Evolutionary conservation across 2,888 invertebrate species (phyloP).

Genomic region (Torymus aiolomorphi): DNA sequence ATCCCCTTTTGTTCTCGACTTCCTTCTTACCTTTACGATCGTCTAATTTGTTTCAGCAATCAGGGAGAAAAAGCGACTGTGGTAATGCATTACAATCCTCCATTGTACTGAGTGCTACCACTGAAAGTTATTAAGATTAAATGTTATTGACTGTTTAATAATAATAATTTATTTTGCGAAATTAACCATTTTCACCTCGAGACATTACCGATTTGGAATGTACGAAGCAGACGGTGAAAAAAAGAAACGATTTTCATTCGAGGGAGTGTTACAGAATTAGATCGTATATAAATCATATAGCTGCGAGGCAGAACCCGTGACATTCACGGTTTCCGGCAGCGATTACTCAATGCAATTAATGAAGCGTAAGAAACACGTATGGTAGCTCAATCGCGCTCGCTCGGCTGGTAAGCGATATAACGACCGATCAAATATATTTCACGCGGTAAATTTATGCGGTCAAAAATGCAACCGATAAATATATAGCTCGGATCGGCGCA

Average conservation of each 20-base stretch:
- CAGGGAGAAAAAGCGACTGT: slow-evolving; percentile 7
- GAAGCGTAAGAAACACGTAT: slow-evolving; percentile 23
- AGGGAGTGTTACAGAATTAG: slow-evolving; percentile 1
- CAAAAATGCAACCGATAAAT: slow-evolving; percentile 10
- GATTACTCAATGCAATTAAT: slow-evolving; percentile 26
- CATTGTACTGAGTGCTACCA: background rate
- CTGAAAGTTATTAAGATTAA: background rate
- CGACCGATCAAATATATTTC: background rate
- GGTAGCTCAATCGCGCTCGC: slow-evolving; percentile 22
- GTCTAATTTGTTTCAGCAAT: slow-evolving; percentile 32
- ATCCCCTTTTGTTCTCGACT: slow-evolving; percentile 53
- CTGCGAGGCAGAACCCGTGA: background rate
- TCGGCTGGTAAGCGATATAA: too few relatives aligned
- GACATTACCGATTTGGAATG: too few relatives aligned
- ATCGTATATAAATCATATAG: slow-evolving; percentile 27
- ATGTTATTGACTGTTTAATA: too few relatives aligned
- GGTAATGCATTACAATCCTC: background rate
- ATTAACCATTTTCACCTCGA: too few relatives aligned
- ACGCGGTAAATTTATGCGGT: slow-evolving; percentile 35
- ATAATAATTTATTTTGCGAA: too few relatives aligned
- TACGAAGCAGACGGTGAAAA: background rate
- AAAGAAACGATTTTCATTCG: background rate
- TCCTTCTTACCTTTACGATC: slow-evolving; percentile 28
- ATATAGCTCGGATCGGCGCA: background rate
- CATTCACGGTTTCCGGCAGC: slow-evolving; percentile 29